Evolutionary conservation across 2,797 vertebrate species (phyloP), one percentile per base, ranked within the genome.

Genomic region (Microctenopoma lineatum): DNA sequence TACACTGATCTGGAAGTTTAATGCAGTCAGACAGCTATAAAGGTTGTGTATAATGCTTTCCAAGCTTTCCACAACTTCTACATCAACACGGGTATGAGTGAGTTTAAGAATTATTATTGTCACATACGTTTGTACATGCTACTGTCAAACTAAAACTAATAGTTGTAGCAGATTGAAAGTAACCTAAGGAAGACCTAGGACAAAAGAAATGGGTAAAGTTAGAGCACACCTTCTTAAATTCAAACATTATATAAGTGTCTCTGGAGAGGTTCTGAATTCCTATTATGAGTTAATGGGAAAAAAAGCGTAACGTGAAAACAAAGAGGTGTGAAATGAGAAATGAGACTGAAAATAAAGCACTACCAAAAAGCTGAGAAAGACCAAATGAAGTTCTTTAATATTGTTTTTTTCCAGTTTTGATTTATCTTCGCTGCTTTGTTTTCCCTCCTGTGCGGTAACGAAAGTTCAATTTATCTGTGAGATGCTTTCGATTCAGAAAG

Each of bases 301-400:
- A 59, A 55, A 32, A 26, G 39, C 12, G 2, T 11, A 61, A 48
- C 38, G 15, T 16, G 3, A 39, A 70, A 60, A 81, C 29, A 66
- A 14, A 76, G 34, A 64, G 55, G 66, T 75, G 73, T 83, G 67
- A 79, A 73, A 69, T 76, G 62, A 80, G 57, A 75, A 68, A 72
- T 42, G 46, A 59, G 52, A 56, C 44, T 51, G n/a, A 70, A 76
- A 63, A 12, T 0, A 58, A 57, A 44, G 55, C 65, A 66, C 44
- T 48, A 53, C 70, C 58, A 69, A 55, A 75, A 80, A 57, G 39
- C 67, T 36, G 36, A 27, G 11, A 42, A 27, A 61, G 70, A 65
- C 10, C 7, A 70, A 77, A 66, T 63, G 0, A 61, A 7, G 1
- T 72, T 61, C 62, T 59, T 66, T 38, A 21, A 69, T 62, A n/a